phyloP scores from a whole-genome alignment of 2,113 vertebrate species.

The Sinosuthora webbiana region DNA sequence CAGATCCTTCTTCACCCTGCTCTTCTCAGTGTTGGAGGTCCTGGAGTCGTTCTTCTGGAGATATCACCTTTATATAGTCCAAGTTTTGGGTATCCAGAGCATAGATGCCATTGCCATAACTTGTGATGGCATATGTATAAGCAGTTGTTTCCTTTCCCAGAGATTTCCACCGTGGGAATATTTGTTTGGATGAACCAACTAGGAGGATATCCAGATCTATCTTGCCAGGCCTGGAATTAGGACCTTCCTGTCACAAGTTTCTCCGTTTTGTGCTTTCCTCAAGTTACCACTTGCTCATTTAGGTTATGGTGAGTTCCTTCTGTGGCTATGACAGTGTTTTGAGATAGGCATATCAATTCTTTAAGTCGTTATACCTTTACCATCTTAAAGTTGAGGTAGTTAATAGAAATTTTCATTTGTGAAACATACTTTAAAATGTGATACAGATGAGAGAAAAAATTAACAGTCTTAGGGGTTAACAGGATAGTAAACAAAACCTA shows the following conservation, averaged over 20 bases:
- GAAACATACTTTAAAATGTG: not conserved
- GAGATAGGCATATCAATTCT: not conserved
- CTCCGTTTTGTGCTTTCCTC: not conserved
- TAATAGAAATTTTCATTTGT: not conserved
- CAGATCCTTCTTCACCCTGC: not conserved
- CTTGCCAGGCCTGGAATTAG: accelerated
- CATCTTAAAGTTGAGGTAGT: not conserved
- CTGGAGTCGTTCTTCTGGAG: accelerated
- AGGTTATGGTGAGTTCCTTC: accelerated
- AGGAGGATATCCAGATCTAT: not conserved
- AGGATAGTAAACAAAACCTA: not conserved
- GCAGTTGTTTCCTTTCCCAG: not conserved
- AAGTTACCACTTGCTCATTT: not conserved
- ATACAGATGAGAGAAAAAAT: not conserved
- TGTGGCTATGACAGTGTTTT: not conserved
- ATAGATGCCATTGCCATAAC: not conserved
- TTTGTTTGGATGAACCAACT: not conserved
- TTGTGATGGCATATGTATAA: not conserved
- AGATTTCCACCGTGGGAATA: not conserved
- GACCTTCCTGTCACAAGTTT: not conserved
- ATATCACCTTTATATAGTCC: accelerated
- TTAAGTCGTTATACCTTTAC: not conserved
- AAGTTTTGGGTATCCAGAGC: not conserved
- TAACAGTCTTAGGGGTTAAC: not conserved
- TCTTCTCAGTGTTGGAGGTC: not conserved